phyloP scores from a whole-genome alignment of 2,113 vertebrate species.

The Pterocles gutturalis region DNA sequence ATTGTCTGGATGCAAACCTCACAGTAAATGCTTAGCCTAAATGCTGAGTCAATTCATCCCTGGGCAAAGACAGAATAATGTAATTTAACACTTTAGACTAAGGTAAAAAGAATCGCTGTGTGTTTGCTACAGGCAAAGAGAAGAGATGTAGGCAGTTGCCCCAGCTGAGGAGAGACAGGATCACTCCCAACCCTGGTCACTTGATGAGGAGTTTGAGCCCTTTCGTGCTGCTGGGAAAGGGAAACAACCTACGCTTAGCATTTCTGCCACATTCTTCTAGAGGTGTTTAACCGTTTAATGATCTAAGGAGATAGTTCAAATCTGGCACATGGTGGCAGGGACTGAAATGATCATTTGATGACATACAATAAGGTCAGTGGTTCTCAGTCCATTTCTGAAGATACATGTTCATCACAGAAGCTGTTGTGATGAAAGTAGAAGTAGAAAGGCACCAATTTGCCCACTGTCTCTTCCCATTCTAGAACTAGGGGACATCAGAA shows the following conservation, averaged over 20 bases:
- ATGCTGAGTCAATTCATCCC: conserved; percentile 68
- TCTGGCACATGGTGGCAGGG: background rate
- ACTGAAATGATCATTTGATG: background rate
- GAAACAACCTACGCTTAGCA: background rate
- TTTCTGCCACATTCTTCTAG: background rate
- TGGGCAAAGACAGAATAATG: conserved; percentile 33
- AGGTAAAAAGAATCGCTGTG: background rate
- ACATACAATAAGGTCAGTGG: background rate
- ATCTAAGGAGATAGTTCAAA: background rate
- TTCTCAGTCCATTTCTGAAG: background rate
- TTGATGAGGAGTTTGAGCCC: background rate
- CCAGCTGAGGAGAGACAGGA: background rate
- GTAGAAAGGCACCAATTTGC: background rate
- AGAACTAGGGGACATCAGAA: background rate
- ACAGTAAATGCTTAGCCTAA: conserved; percentile 43
- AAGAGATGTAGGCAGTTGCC: background rate
- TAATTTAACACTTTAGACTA: conserved; percentile 50
- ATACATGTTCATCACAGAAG: background rate
- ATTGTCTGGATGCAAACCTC: conserved; percentile 59
- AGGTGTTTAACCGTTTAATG: background rate
- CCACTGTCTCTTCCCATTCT: background rate
- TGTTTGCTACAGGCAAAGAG: background rate
- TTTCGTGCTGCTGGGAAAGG: background rate
- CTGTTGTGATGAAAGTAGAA: background rate
- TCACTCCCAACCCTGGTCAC: background rate